A percentile compares a stretch with the other conserved stretches of the same genome.
phyloP scores from a whole-genome alignment of 2,797 vertebrate species.

The Darevskia mixta region DNA sequence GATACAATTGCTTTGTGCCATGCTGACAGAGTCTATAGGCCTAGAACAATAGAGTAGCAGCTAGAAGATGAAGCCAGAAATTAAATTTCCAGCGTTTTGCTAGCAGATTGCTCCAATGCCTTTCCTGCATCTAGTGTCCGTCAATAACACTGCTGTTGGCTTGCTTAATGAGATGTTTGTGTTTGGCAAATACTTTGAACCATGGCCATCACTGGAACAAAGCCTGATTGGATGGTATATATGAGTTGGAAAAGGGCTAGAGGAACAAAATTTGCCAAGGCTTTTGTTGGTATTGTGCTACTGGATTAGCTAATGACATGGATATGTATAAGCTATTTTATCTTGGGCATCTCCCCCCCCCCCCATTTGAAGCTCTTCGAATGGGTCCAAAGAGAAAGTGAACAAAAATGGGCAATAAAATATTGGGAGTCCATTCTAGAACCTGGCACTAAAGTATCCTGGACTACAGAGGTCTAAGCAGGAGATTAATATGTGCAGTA shows the following conservation, averaged over 20 bases:
- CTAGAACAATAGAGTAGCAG: not conserved
- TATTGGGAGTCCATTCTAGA: not conserved
- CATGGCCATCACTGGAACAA: constrained; percentile 24
- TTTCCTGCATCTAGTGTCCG: constrained; percentile 26
- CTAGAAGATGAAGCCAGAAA: constrained; percentile 19
- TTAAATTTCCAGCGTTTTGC: constrained; percentile 28
- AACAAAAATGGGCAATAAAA: not conserved
- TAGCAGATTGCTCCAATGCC: constrained; percentile 28
- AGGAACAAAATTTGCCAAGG: constrained; percentile 9
- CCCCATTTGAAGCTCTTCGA: not conserved
- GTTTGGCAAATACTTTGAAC: constrained; percentile 35
- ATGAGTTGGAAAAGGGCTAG: constrained; percentile 7
- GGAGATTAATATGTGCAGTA: not conserved
- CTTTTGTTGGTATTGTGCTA: constrained; percentile 14
- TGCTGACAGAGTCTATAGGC: not conserved
- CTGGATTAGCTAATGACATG: constrained; percentile 10
- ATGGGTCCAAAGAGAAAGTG: not conserved
- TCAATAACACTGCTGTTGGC: constrained; percentile 19
- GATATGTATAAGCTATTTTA: constrained; percentile 17
- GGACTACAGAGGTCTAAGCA: not conserved
- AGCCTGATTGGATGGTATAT: constrained; percentile 36
- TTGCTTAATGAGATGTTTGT: constrained; percentile 29
- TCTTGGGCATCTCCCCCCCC: not conserved
- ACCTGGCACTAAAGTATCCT: not conserved
- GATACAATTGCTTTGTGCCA: constrained; percentile 16